phyloP scores from a whole-genome alignment of 2,797 vertebrate genomes.

The Holocentrus rufus region DNA sequence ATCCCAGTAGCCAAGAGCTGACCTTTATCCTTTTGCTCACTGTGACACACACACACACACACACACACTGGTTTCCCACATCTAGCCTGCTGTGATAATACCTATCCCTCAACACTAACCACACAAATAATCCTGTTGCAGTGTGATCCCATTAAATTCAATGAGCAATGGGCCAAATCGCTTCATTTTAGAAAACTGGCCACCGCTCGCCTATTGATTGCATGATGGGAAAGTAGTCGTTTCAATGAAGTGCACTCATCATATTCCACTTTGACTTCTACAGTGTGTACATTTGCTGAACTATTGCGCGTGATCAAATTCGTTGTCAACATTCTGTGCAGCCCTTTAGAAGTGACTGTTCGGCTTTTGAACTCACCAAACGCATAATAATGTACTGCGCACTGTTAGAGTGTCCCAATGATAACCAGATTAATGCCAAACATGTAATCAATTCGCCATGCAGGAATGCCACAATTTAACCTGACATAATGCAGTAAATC shows the following conservation, averaged over 20 bases:
- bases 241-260: not conserved
- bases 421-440: not conserved
- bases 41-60: constrained; percentile 3
- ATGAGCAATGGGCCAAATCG: not conserved
- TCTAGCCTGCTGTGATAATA: not conserved
- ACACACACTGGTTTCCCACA: constrained; percentile 12
- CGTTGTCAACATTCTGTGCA: not conserved
- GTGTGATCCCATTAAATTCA: not conserved
- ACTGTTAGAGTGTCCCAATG: too few relatives aligned
- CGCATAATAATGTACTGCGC: too few relatives aligned
- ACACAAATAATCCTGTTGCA: constrained; percentile 1
- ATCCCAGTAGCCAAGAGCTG: constrained; percentile 37
- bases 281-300: not conserved
- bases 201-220: not conserved
- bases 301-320: too few relatives aligned
- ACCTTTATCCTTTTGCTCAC: constrained; percentile 58
- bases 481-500: not conserved
- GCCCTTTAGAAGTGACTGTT: not conserved
- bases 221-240: too few relatives aligned
- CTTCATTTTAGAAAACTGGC: not conserved
- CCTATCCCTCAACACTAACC: not conserved
- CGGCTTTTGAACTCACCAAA: not conserved
- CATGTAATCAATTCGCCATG: not conserved
- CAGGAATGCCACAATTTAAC: not conserved
- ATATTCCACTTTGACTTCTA: not conserved